phyloP scores from a whole-genome alignment of 64 coral and sea anemone genomes.

The Astreopora myriophthalma region DNA sequence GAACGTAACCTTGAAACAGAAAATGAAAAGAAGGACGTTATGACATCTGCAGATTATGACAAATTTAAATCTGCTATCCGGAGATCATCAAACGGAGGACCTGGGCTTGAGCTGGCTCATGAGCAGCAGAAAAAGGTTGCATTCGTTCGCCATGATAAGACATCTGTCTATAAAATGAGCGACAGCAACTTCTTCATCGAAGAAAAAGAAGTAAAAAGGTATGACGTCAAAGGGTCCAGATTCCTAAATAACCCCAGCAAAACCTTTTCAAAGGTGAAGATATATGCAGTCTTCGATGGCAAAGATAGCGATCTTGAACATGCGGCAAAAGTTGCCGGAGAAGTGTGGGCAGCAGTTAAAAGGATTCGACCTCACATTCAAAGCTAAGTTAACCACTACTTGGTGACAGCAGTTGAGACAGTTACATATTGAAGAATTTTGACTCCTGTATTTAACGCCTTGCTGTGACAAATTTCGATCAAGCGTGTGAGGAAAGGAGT shows the following conservation, averaged over 20 bases:
- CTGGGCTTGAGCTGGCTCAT: background rate
- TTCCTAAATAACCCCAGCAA: background rate
- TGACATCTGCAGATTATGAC: conserved; percentile 32
- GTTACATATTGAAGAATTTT: no score
- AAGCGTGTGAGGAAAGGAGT: no score
- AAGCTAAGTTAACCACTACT: background rate
- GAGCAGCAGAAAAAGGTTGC: conserved; percentile 53
- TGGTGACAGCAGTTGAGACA: no score
- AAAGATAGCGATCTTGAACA: background rate
- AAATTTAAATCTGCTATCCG: conserved; percentile 24
- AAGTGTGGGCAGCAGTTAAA: conserved; percentile 65
- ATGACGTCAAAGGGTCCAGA: background rate
- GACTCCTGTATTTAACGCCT: no score
- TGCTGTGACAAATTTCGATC: no score
- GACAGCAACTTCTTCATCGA: background rate
- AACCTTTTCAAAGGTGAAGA: background rate
- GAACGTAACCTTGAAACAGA: conserved; percentile 16
- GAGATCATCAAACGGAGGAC: background rate
- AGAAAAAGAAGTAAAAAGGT: conserved; percentile 22
- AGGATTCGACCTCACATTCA: background rate
- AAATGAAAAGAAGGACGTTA: conserved; percentile 17
- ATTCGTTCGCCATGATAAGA: conserved; percentile 43
- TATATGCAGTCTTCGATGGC: background rate
- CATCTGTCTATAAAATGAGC: conserved; percentile 3
- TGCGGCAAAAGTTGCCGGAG: background rate